These are phyloP conservation scores for Drosophila sp. DNA, from an alignment of 1,140 invertebrate genomes.

Conservation along the genomic window DNA sequence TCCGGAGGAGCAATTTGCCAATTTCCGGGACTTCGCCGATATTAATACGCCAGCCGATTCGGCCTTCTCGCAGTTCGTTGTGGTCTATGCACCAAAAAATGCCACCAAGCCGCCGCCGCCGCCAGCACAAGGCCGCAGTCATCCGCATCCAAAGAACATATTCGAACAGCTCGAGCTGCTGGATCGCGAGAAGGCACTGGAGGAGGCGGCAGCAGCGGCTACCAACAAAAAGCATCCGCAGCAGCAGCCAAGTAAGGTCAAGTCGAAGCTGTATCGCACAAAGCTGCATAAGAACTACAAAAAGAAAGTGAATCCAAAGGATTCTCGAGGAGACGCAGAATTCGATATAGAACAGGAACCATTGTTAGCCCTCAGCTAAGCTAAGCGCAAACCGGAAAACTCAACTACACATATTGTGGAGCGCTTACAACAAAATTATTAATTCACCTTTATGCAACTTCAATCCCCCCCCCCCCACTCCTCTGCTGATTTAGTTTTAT, in stretches of 20 bases:
- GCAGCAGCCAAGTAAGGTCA: slow-evolving; percentile 84
- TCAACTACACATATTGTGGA: too few relatives aligned
- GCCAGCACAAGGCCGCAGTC: slow-evolving; percentile 57
- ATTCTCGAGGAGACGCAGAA: slow-evolving; percentile 10
- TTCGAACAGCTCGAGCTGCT: slow-evolving; percentile 90
- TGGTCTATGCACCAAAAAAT: slow-evolving; percentile 92
- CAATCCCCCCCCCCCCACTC: not conserved
- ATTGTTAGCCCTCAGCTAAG: slow-evolving; percentile 87
- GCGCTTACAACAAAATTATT: not conserved
- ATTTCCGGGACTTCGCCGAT: slow-evolving; percentile 94
- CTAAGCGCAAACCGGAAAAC: not conserved
- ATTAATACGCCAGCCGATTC: slow-evolving; percentile 92
- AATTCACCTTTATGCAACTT: not conserved
- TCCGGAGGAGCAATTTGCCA: slow-evolving; percentile 91
- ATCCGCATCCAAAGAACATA: slow-evolving; percentile 90
- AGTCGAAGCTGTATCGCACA: slow-evolving; percentile 86
- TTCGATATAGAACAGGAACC: slow-evolving; percentile 84
- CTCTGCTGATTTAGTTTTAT: slow-evolving; percentile 27
- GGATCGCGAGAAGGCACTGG: slow-evolving; percentile 85
- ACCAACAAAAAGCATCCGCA: slow-evolving; percentile 34
- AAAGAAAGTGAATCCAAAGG: slow-evolving; percentile 84
- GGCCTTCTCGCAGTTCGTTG: slow-evolving; percentile 91
- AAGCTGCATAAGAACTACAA: slow-evolving; percentile 86
- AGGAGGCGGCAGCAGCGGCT: slow-evolving; percentile 82
- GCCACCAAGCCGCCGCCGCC: slow-evolving; percentile 45